A percentile compares a stretch with the other conserved stretches of the same genome.
phyloP scores from a whole-genome alignment of 2,113 vertebrate species.

The Solea senegalensis region DNA sequence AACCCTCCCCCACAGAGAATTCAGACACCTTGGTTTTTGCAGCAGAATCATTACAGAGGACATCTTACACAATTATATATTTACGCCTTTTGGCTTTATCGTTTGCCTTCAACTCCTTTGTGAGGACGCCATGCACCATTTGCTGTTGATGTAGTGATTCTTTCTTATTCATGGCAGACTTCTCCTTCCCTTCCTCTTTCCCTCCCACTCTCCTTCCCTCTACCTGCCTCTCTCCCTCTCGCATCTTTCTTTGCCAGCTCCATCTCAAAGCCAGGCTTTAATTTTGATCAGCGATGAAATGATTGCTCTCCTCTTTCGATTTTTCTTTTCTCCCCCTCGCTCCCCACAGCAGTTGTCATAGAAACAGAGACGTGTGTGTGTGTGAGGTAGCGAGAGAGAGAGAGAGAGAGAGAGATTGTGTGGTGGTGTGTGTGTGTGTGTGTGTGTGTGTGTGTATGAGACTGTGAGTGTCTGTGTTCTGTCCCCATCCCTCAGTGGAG shows the following conservation, averaged over 20 bases:
- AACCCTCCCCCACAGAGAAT: too few species aligned
- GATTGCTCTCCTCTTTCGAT: constrained; percentile 78
- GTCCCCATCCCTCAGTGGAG: constrained; percentile 87
- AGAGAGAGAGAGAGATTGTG: constrained; percentile 25
- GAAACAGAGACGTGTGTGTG: constrained; percentile 79
- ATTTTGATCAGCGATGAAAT: constrained; percentile 87
- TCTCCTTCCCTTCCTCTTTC: not conserved
- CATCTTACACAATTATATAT: too few species aligned
- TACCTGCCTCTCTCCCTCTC: constrained; percentile 4
- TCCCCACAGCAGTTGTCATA: constrained; percentile 85
- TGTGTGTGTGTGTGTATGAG: constrained; percentile 6
- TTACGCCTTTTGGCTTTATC: too few species aligned
- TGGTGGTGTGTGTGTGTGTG: not conserved
- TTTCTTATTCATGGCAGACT: constrained; percentile 46
- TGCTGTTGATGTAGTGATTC: constrained; percentile 50
- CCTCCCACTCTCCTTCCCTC: not conserved
- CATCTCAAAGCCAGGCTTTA: constrained; percentile 76
- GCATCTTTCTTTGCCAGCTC: constrained; percentile 57
- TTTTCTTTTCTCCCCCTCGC: constrained; percentile 61
- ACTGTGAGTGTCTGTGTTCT: constrained; percentile 73
- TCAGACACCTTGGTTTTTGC: too few species aligned
- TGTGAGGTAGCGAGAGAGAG: constrained; percentile 26
- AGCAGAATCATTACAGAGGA: too few species aligned
- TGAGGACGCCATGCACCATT: constrained; percentile 22
- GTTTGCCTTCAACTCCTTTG: too few species aligned